phyloP scores from a whole-genome alignment of 2,113 vertebrate species.

The Microtus pennsylvanicus region DNA sequence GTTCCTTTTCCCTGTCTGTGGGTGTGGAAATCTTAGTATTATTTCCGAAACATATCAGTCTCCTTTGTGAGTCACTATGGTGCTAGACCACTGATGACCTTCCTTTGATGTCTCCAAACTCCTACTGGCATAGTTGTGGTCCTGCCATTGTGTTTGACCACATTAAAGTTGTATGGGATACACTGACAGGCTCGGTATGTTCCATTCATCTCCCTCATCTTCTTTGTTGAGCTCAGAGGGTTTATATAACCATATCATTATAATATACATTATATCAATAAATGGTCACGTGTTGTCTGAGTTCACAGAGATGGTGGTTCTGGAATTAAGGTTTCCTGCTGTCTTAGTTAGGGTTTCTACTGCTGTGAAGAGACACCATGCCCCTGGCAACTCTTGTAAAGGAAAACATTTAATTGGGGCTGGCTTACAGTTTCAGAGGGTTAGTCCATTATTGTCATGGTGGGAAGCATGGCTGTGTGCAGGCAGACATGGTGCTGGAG shows the following conservation, averaged over 20 bases:
- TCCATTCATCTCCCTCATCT: neutral
- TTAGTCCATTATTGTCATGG: neutral
- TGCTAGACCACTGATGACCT: neutral
- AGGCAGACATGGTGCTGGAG: neutral
- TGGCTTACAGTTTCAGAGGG: neutral
- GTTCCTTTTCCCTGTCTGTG: neutral
- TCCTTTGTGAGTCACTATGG: neutral
- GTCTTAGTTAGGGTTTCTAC: neutral
- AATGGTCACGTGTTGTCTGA: neutral
- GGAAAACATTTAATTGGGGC: neutral
- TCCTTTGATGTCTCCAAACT: neutral
- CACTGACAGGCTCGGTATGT: neutral
- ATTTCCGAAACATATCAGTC: neutral
- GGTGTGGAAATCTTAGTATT: neutral
- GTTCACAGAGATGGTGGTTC: neutral
- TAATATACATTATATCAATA: neutral
- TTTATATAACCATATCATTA: neutral
- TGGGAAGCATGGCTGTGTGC: neutral
- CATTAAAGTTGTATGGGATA: neutral
- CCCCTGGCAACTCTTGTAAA: neutral
- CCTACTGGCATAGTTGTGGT: neutral
- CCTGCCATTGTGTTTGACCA: neutral
- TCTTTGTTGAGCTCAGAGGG: neutral
- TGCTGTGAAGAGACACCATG: neutral
- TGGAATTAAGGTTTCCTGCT: neutral